Evolutionary conservation across 2,113 vertebrate species (phyloP).

Genomic region (Chamaetylas fuelleborni): DNA sequence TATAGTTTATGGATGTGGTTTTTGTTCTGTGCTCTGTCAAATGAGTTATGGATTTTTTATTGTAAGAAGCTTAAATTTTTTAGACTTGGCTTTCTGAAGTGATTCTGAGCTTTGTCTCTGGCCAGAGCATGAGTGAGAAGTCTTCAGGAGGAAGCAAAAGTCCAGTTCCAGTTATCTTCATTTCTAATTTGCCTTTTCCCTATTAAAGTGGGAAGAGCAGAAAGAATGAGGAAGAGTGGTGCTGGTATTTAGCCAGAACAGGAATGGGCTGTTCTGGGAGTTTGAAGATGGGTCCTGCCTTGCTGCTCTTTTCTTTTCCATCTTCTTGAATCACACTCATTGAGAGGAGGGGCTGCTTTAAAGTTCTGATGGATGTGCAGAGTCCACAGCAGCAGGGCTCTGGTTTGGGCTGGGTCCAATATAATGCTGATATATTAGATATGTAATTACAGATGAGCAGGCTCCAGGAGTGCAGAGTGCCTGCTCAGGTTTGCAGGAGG

Average conservation of each 20-base stretch:
- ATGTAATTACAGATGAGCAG: too few relatives aligned
- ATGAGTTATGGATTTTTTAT: neutral
- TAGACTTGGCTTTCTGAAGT: neutral
- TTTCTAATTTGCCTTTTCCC: neutral
- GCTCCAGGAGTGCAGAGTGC: too few relatives aligned
- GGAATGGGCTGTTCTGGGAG: fast-evolving
- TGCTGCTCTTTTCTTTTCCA: neutral
- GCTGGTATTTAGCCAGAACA: neutral
- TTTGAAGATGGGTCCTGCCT: neutral
- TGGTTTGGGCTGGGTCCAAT: neutral
- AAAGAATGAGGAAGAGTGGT: neutral
- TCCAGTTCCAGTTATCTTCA: neutral
- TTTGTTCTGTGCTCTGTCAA: neutral
- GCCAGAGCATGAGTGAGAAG: neutral
- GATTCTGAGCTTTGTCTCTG: neutral
- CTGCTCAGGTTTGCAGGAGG: too few relatives aligned
- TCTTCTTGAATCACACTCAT: neutral
- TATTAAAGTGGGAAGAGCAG: neutral
- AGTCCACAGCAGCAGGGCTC: neutral
- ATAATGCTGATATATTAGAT: too few relatives aligned
- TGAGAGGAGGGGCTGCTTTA: neutral
- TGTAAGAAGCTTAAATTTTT: neutral
- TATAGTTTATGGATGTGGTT: fast-evolving
- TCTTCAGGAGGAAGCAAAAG: neutral
- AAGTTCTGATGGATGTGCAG: neutral